phyloP scores from a whole-genome alignment of 2,113 vertebrate species.

The Zosterops lateralis region DNA sequence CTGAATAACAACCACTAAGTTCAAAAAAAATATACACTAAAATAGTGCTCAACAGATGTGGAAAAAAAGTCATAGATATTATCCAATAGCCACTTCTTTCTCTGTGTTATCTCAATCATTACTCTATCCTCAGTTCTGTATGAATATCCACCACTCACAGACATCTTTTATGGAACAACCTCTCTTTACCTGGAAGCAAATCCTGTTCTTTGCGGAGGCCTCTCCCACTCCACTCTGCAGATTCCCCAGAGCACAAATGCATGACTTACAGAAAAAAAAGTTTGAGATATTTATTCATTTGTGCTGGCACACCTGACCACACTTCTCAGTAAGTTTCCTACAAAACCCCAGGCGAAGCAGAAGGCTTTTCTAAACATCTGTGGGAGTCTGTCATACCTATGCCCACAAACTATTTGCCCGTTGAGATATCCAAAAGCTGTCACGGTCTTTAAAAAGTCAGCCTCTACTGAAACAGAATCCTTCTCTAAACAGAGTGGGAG shows the following conservation, averaged over 20 bases:
- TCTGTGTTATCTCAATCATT: background rate
- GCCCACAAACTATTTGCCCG: constrained; percentile 38
- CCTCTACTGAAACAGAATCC: constrained; percentile 67
- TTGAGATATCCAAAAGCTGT: constrained; percentile 58
- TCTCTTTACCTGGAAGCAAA: background rate
- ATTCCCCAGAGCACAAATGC: background rate
- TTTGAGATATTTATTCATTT: background rate
- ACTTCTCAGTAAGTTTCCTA: background rate
- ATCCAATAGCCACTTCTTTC: background rate
- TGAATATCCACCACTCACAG: background rate
- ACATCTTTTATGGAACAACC: background rate
- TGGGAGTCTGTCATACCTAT: constrained; percentile 13
- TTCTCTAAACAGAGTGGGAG: constrained; percentile 72
- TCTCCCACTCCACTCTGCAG: background rate
- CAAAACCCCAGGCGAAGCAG: constrained; percentile 50
- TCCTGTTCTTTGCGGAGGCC: background rate
- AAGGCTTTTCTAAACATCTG: constrained; percentile 49
- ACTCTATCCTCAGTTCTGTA: background rate
- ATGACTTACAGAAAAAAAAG: background rate
- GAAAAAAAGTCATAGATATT: background rate
- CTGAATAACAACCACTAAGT: background rate
- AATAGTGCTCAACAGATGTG: background rate
- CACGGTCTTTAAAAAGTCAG: constrained; percentile 26
- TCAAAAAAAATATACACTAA: background rate
- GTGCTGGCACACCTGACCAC: constrained; percentile 13